These are phyloP conservation scores for Ctenopoma kingsleyae DNA, from an alignment of 2,797 vertebrate genomes.

Conservation along the genomic window DNA sequence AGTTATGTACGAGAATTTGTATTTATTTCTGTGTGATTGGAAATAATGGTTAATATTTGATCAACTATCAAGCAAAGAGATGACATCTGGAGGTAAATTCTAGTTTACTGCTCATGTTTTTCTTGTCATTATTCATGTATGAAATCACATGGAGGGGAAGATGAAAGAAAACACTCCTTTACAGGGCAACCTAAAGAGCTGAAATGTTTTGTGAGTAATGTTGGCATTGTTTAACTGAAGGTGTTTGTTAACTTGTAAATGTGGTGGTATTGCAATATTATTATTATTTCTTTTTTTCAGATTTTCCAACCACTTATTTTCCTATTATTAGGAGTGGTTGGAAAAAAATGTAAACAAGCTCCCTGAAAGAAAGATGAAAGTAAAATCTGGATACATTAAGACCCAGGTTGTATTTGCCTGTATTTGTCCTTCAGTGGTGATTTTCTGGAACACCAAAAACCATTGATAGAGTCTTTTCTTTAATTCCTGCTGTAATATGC, in stretches of 20 bases:
- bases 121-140: constrained; percentile 18
- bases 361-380: not conserved
- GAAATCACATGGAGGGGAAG: constrained; percentile 7
- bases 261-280: not conserved
- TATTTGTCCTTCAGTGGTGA: not conserved
- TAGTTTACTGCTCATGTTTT: not conserved
- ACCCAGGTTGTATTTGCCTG: not conserved
- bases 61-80: too few relatives aligned
- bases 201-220: not conserved
- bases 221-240: not conserved
- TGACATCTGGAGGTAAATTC: not conserved
- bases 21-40: not conserved
- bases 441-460: not conserved
- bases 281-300: too few relatives aligned
- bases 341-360: not conserved
- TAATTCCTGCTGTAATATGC: too few relatives aligned
- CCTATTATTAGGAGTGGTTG: too few relatives aligned
- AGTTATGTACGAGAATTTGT: too few relatives aligned
- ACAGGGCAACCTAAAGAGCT: constrained; percentile 25
- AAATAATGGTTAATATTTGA: not conserved
- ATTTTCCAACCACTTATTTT: too few relatives aligned
- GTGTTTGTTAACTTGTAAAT: not conserved
- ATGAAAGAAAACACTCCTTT: not conserved
- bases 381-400: not conserved
- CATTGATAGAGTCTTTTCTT: too few relatives aligned